These are phyloP conservation scores for Onthophagus taurus DNA, from an alignment of 1,140 invertebrate genomes.

Conservation along the genomic window DNA sequence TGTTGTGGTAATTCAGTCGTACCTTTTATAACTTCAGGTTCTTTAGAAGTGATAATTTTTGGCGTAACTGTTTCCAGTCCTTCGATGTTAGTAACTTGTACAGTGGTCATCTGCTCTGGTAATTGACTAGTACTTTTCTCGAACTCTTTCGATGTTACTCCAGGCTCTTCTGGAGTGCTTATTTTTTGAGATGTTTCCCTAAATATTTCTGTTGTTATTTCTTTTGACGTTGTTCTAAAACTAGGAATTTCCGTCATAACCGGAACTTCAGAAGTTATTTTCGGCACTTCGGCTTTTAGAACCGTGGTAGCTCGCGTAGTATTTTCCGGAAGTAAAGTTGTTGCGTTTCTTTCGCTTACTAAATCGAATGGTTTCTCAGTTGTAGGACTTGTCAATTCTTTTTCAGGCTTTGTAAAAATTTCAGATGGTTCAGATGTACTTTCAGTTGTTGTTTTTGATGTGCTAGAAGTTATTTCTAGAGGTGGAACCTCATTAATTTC, in stretches of 20 bases:
- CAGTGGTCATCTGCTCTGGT: too few relatives aligned
- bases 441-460: background rate
- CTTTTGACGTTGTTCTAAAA: background rate
- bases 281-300: too few relatives aligned
- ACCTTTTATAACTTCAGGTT: background rate
- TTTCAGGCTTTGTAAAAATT: background rate
- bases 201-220: background rate
- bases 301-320: too few relatives aligned
- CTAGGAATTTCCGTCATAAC: background rate
- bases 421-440: background rate
- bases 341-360: background rate
- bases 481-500: background rate
- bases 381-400: background rate
- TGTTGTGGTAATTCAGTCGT: constrained; percentile 4
- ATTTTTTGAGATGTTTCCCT: too few relatives aligned
- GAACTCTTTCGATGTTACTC: constrained; percentile 24
- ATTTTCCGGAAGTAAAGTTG: too few relatives aligned
- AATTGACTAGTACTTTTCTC: too few relatives aligned
- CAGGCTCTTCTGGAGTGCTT: constrained; percentile 4
- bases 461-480: background rate
- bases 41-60: constrained; percentile 5
- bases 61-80: constrained; percentile 27
- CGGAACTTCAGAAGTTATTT: too few relatives aligned
- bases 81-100: constrained; percentile 35
- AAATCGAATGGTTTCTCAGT: background rate